phyloP scores from a whole-genome alignment of 92 coral and sea anemone genomes.

The Zoanthus gigantus region DNA sequence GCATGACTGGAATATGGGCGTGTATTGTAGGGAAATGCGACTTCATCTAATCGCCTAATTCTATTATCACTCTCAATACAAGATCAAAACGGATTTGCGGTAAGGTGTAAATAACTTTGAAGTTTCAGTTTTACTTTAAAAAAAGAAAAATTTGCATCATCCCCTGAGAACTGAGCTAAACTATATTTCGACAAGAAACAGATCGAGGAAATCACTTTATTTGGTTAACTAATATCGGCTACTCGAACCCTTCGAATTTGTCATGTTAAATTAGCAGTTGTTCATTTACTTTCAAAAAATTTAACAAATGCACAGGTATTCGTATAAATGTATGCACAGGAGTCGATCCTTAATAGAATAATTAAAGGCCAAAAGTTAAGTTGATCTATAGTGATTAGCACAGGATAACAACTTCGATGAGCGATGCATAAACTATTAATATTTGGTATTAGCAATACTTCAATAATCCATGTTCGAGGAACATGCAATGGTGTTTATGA shows the following conservation, averaged over 20 bases:
- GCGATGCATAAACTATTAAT: background rate
- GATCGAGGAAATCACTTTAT: background rate
- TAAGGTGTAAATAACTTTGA: constrained; percentile 19
- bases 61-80: constrained; percentile 44
- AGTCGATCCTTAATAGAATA: background rate
- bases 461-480: background rate
- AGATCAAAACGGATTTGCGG: constrained; percentile 46
- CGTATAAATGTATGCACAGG: background rate
- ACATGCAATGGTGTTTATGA: background rate
- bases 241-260: background rate
- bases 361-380: background rate
- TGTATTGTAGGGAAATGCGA: constrained; percentile 22
- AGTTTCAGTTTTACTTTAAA: background rate
- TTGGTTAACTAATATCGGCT: background rate
- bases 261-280: background rate
- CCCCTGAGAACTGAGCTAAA: background rate
- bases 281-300: background rate
- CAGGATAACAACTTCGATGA: background rate
- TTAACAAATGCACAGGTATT: background rate
- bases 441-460: background rate
- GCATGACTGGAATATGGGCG: constrained; percentile 11
- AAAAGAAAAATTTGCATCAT: background rate
- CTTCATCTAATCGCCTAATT: constrained; percentile 29
- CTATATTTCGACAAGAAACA: background rate
- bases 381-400: background rate